Evolutionary conservation across 1,140 invertebrate genomes (phyloP).

Genomic region (Cotesia vestalis): DNA sequence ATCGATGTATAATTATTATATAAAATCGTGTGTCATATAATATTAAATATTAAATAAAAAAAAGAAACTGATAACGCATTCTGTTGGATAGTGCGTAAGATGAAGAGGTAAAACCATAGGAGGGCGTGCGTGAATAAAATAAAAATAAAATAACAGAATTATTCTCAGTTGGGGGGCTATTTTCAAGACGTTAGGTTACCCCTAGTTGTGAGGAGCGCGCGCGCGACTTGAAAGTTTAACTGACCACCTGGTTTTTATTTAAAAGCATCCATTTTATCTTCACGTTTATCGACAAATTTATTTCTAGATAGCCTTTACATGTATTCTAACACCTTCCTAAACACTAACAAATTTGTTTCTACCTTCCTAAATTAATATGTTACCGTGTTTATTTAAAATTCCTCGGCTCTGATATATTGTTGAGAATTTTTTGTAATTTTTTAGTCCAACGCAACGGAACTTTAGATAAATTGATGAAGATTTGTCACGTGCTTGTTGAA

Average conservation of each 20-base stretch:
- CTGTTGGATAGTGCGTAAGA: constrained; percentile 43
- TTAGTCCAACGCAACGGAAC: constrained; percentile 12
- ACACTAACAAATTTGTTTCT: too few relatives aligned
- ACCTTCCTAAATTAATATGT: too few relatives aligned
- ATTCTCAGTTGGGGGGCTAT: constrained; percentile 54
- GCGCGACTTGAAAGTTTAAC: constrained; percentile 32
- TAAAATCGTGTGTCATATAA: neutral
- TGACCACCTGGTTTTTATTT: constrained; percentile 49
- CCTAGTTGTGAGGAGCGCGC: constrained; percentile 24
- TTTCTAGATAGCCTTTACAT: too few relatives aligned
- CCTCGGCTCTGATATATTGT: too few relatives aligned
- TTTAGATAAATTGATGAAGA: constrained; percentile 50
- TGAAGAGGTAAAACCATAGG: constrained; percentile 60
- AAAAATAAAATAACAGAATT: constrained; percentile 48
- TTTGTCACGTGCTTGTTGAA: constrained; percentile 53
- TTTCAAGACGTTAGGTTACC: constrained; percentile 37
- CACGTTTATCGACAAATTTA: too few relatives aligned
- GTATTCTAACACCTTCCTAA: too few relatives aligned
- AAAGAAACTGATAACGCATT: constrained; percentile 26
- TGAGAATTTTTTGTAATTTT: too few relatives aligned
- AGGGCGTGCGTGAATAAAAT: constrained; percentile 48
- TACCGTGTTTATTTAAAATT: too few relatives aligned
- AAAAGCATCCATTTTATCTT: constrained; percentile 9
- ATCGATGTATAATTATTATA: neutral
- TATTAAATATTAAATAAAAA: neutral